Evolutionary conservation across 1,140 invertebrate species (phyloP), one percentile per base, ranked within the genome.

Genomic region (Caenorhabditis brenneri): DNA sequence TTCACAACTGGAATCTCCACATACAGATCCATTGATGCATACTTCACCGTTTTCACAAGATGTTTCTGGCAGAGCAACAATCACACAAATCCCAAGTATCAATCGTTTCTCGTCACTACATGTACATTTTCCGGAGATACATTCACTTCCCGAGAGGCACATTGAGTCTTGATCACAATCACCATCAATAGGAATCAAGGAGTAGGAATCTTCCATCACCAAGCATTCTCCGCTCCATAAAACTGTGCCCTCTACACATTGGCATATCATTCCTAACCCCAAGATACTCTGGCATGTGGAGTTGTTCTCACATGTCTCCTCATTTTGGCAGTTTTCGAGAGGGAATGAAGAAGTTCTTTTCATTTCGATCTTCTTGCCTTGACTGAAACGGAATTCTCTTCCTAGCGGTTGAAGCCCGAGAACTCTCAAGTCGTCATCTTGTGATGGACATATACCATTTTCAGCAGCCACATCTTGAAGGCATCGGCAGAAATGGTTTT

Each of bases 401-500:
- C 87, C 86, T 7, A 87, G 51, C 1, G 85, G 86, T 22, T 79
- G 58, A 6, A 58, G 46, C 22, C 51, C 48, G 5, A 53, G 29
- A 0, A 55, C 79, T 80, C 79, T 12, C 9, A 80, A 22, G 36
- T 46, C 48, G 27, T 83, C 82, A 6, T 49, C 81, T n/a, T 46
- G 79, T 83, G 33, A 80, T 27, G 65, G 84, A 85, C 74, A 88
- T 15, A 79, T 88, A 49, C 81, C 81, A 74, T 87, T 88, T 27
- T 90, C 83, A 22, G 90, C 84, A 12, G 58, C 33, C 1, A 65
- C 82, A 19, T 87, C 89, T 29, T 84, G 83, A 0, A 88, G 81
- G 48, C 88, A 89, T 46, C 90, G 80, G 82, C 88, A 89, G 82
- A 86, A 89, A 3, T 87, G 87, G 5, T 33, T 27, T 12, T 55